Evolutionary conservation across 37 sponge, comb jelly and placozoan species (phyloP), one percentile per base, ranked within the genome.

Genomic region (Cliona cf. orientalis): DNA sequence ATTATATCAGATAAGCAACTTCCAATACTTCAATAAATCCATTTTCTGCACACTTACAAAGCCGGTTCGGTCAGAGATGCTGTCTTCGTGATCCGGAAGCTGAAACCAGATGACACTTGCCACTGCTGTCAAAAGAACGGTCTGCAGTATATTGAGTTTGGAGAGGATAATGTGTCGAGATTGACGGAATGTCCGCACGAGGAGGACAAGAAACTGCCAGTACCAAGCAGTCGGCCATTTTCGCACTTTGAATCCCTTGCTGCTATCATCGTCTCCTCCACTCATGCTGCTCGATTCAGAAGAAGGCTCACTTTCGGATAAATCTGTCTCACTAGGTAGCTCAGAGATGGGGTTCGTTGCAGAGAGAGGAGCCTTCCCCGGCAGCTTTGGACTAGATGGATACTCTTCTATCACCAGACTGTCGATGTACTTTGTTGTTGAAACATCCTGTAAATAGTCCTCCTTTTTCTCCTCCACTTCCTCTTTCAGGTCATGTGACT

Each of bases 31-130:
- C 63, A 78, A 14, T 26, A 5, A 64, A 21, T 35, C 38, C 11
- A 7, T 2, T 2, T 23, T 2, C 66, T 58, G 14, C n/a, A n/a
- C n/a, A 66, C 55, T 60, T 29, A 82, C 74, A 65, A 63, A 46
- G 14, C 88, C 91, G 26, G 26, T 43, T 61, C 71, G 39, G 40
- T 87, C 87, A 39, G 69, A 59, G 35, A 93, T 81, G 80, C 70
- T 62, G 46, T 32, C 58, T 58, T 90, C 94, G 12, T 53, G 66
- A 5, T 59, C 42, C 2, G 90, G 85, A 0, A 87, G 66, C 76
- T 87, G 95, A 68, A 94, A 94, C 87, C 93, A 94, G 35, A 84
- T 46, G 22, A 91, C 42, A 36, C 81, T 36, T 7, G 59, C 77
- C 26, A 87, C 56, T 0, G 84, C 7, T 9, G 89, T 3, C 41